Evolutionary conservation across 2,797 vertebrate genomes (phyloP).

Genomic region (Syngnathus acus): DNA sequence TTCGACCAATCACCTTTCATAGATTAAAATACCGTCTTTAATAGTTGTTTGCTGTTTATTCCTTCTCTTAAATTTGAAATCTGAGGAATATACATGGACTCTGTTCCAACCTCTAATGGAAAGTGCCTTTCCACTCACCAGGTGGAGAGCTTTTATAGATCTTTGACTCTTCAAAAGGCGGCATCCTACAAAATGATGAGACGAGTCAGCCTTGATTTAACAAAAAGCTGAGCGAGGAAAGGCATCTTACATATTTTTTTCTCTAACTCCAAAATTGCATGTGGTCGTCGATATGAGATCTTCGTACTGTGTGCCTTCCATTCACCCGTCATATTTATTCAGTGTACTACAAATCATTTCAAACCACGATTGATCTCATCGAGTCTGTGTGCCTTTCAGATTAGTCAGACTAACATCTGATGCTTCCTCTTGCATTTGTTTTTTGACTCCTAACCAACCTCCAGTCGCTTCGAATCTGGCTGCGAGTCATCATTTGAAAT

Average conservation of each 20-base stretch:
- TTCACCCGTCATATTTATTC: conserved; percentile 3
- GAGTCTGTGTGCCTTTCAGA: conserved; percentile 53
- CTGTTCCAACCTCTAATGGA: not conserved
- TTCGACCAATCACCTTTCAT: not conserved
- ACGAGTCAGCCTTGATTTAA: not conserved
- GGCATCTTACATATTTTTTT: no score
- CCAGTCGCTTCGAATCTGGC: conserved; percentile 56
- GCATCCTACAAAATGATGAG: not conserved
- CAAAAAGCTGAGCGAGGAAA: not conserved
- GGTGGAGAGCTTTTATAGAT: not conserved
- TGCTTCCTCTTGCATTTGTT: conserved; percentile 14
- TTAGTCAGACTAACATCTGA: conserved; percentile 46
- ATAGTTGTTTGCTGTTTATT: not conserved
- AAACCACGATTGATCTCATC: conserved; percentile 53
- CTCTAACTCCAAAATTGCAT: no score
- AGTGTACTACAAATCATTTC: conserved; percentile 5
- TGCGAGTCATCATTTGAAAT: conserved; percentile 55
- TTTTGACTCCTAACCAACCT: conserved; percentile 4
- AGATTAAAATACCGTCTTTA: not conserved
- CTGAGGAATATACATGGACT: not conserved
- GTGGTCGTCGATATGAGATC: no score
- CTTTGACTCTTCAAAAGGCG: not conserved
- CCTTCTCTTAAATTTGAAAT: not conserved
- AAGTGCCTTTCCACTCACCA: not conserved
- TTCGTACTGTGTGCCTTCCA: not conserved